phyloP scores from a whole-genome alignment of 2,888 invertebrate species.

The Lacanobia wlatinum region DNA sequence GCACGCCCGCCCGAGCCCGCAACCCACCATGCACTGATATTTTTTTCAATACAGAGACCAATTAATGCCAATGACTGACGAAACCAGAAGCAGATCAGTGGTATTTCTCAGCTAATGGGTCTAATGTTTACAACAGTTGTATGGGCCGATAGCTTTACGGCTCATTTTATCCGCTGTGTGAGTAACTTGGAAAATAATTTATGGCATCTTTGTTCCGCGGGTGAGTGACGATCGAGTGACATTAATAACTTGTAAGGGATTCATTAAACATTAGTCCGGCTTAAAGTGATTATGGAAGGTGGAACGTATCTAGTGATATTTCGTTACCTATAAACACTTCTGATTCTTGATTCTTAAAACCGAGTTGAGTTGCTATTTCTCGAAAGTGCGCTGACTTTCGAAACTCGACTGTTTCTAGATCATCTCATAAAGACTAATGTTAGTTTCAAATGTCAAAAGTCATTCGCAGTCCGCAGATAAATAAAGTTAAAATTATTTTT shows the following conservation, averaged over 20 bases:
- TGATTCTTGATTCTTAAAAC: background rate
- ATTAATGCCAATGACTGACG: conserved; percentile 87
- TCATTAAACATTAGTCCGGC: conserved; percentile 13
- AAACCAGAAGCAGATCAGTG: conserved; percentile 82
- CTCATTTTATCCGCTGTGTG: conserved; percentile 36
- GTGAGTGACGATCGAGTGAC: conserved; percentile 33
- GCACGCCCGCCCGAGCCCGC: conserved; percentile 66
- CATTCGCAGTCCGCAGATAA: conserved; percentile 26
- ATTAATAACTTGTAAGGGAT: conserved; percentile 36
- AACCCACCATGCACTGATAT: conserved; percentile 84
- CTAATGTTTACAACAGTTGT: conserved; percentile 71
- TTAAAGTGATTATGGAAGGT: conserved; percentile 1
- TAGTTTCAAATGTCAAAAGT: conserved; percentile 39
- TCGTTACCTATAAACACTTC: background rate
- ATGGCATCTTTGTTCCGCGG: conserved; percentile 35
- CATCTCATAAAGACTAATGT: conserved; percentile 32
- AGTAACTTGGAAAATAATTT: conserved; percentile 46
- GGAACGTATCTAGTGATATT: conserved; percentile 6
- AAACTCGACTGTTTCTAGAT: conserved; percentile 29
- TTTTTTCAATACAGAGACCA: conserved; percentile 81
- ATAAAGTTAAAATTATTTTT: conserved; percentile 37
- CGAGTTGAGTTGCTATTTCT: background rate
- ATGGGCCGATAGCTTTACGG: conserved; percentile 67
- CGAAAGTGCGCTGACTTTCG: conserved; percentile 43
- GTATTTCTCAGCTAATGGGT: conserved; percentile 79